These are phyloP conservation scores for Setipinna tenuifilis DNA, from an alignment of 2,797 vertebrate species.

Conservation along the genomic window DNA sequence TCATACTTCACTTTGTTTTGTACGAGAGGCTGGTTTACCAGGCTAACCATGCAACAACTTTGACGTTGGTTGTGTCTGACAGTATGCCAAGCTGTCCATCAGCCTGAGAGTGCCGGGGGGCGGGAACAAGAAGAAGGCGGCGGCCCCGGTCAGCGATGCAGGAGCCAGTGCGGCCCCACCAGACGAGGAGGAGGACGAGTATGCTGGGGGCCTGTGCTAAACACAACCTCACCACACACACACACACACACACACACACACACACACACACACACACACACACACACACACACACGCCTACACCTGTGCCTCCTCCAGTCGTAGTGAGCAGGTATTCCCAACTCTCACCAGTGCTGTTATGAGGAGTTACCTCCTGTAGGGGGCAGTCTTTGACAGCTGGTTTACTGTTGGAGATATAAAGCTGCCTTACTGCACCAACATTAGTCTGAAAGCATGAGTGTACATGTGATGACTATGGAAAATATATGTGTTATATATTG, in stretches of 20 bases:
- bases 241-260: background rate
- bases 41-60: too few relatives aligned
- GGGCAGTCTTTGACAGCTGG: slow-evolving; percentile 10
- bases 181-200: slow-evolving; percentile 80
- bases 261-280: slow-evolving; percentile 6
- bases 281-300: background rate
- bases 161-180: slow-evolving; percentile 37
- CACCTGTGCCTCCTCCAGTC: background rate
- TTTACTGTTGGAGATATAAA: background rate
- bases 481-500: slow-evolving; percentile 6
- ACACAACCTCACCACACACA: background rate
- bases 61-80: slow-evolving; percentile 37
- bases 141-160: slow-evolving; percentile 63
- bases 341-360: background rate
- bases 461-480: background rate
- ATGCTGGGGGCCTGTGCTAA: slow-evolving; percentile 84
- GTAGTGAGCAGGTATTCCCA: background rate
- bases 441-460: slow-evolving; percentile 14
- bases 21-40: too few relatives aligned
- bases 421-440: background rate
- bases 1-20: too few relatives aligned
- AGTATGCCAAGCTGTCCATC: slow-evolving; percentile 87
- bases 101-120: slow-evolving; percentile 83
- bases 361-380: background rate
- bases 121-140: slow-evolving; percentile 81